phyloP scores from a whole-genome alignment of 2,113 vertebrate species.

The Saccopteryx bilineata region DNA sequence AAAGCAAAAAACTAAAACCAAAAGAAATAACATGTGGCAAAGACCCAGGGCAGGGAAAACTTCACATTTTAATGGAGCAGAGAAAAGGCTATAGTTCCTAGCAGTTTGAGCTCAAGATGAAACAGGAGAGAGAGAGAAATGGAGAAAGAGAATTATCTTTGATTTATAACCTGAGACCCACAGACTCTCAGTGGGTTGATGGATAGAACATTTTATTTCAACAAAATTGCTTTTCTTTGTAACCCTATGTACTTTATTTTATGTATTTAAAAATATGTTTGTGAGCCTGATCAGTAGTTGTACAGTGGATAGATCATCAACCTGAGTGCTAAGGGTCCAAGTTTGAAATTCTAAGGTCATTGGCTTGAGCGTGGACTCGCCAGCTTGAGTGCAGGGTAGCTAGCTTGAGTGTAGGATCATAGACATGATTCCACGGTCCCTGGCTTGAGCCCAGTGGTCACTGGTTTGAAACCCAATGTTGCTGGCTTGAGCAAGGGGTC shows the following conservation, averaged over 20 bases:
- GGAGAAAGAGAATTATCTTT: not conserved
- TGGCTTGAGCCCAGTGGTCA: too few relatives aligned
- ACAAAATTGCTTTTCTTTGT: not conserved
- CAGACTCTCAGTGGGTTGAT: not conserved
- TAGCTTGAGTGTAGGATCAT: too few relatives aligned
- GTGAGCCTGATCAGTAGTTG: too few relatives aligned
- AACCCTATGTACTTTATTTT: not conserved
- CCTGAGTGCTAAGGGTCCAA: too few relatives aligned
- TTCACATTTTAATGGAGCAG: not conserved
- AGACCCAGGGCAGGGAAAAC: not conserved
- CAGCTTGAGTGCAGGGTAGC: too few relatives aligned
- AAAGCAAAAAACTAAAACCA: not conserved
- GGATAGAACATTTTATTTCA: not conserved
- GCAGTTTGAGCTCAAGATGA: not conserved
- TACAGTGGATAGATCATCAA: too few relatives aligned
- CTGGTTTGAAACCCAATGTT: too few relatives aligned
- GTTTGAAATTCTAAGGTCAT: too few relatives aligned
- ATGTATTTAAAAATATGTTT: not conserved
- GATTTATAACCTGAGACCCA: not conserved
- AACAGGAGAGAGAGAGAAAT: not conserved
- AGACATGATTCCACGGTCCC: too few relatives aligned
- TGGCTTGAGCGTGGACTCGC: too few relatives aligned
- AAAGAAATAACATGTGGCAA: not conserved
- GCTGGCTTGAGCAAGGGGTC: too few relatives aligned
- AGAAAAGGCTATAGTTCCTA: not conserved